Evolutionary conservation across 2,113 vertebrate genomes (phyloP), one percentile per base, ranked within the genome.

Genomic region (Hucho hucho): DNA sequence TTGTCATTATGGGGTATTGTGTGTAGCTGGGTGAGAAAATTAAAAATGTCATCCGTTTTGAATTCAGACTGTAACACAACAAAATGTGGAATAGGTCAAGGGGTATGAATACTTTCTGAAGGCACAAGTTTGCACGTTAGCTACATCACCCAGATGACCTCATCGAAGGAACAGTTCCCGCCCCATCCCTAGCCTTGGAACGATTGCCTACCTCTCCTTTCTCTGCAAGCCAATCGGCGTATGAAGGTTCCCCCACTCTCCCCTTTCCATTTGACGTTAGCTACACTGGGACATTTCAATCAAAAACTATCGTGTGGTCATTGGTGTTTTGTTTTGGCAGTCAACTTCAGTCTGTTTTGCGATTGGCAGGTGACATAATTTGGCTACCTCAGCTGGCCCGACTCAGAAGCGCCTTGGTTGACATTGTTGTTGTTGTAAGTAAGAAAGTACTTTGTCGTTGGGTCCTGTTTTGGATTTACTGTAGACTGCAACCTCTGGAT

Each of bases 391-490:
- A 13, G 24, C 58, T 79, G 86, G 91, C 92, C 84, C 83, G 89
- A 77, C 3, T 46, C 28, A 29, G 43, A 64, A 76, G 3, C 28
- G 11, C 70, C 56, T 86, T 28, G 83, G 74, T 93, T 91, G 93
- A 93, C 92, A 84, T 88, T 88, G 91, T 93, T 94, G 92, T 94
- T 93, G 92, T 93, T 93, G 88, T 90, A 90, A 92, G 90, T 91
- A 80, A 90, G 93, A 91, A 91, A 87, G 90, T 91, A 93, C 89
- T 93, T 93, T 92, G 87, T 89, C 87, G 90, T 70, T 76, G 82
- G 68, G 86, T 87, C 83, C 83, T 73, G 78, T 79, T 83, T 74
- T 82, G 80, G 77, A 73, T 87, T 83, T 32, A 76, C 66, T 64
- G 14, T 58, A 18, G 18, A 68, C 29, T 77, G 74, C 24, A 56